Base-by-base conservation (phyloP, 2,113 vertebrate species). In the Cebidichthys violaceus region DNA sequence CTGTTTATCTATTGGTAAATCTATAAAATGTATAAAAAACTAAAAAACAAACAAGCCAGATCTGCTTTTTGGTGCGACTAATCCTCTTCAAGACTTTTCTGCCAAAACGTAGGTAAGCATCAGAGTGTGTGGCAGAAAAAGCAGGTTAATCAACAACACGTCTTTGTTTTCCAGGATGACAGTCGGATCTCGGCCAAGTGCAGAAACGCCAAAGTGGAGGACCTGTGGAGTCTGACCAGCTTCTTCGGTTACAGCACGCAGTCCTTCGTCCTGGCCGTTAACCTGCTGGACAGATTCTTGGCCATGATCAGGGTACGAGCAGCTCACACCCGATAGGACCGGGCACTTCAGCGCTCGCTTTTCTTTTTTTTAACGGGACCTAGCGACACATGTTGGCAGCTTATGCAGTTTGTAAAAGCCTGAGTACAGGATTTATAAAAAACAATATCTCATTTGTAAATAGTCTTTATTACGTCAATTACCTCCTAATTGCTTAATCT, bases 251-350 rank as follows among this genome's bases (percentile, higher is more conserved):
- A 97, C 94, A 95, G 96, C 87, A 98, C 97, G 3, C 97, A 98
- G 94, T 98, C 97, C 0, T 99, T 99, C 85, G 97, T 98, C 81
- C 90, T 97, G 93, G 96, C 98, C 68, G 97, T 98, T 45, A 99
- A 98, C 94, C 96, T 99, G 90, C 93, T 99, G 91, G 98, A 99
- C 92, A 96, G 98, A 93, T 99, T 99, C 90, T 87, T 99, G 92
- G 97, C 98, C 85, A 95, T 98, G 88, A 99, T 99, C 95, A 98
- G 96, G 97, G 98, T 99, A 95, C 22, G 76, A 60, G 1, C 41
- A 4, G 8, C 14, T 73, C 8, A 27, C 39, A 9, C 35, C 59
- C 54, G 17, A 31, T 29, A 41, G 22, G 27, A 67, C 13, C 70
- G 65, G 57, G 6, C 31, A 69, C 61, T 31, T 39, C 1, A 27